Conservation (phyloP, 2,113 vertebrate species). For the Stictonetta naevosa region DNA sequence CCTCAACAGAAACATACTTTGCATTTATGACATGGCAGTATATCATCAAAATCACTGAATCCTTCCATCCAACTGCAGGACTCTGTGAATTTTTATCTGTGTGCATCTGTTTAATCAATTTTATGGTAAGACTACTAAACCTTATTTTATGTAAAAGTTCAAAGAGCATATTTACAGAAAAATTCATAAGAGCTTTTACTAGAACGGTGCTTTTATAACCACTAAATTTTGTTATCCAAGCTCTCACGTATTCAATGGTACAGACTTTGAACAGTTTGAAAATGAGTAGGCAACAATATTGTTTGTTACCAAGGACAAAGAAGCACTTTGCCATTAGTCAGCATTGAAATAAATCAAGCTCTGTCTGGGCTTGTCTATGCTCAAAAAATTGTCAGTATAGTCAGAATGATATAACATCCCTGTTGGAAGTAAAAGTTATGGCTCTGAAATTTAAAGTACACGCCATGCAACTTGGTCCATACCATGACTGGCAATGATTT, state of each 20-base stretch:
- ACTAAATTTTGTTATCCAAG: not conserved
- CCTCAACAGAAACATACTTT: not conserved
- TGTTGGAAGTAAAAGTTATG: not conserved
- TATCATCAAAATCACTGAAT: not conserved
- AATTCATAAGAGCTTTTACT: conserved; percentile 15
- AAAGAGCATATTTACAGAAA: conserved; percentile 4
- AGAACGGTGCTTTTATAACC: not conserved
- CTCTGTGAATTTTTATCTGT: not conserved
- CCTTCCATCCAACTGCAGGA: not conserved
- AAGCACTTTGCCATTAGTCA: conserved; percentile 40
- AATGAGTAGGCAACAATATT: conserved; percentile 3
- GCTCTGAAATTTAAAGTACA: conserved; percentile 3
- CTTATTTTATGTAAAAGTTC: not conserved
- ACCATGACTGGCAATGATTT: not conserved
- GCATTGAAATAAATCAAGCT: conserved; percentile 42
- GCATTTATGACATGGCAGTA: not conserved
- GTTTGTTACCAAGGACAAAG: conserved; percentile 18
- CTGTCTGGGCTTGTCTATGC: not conserved
- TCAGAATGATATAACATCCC: not conserved
- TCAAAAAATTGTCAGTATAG: conserved; percentile 1
- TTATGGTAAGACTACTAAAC: not conserved
- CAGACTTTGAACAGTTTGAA: not conserved
- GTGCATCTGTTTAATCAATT: not conserved
- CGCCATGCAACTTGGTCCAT: not conserved
- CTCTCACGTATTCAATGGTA: not conserved